phyloP scores from a whole-genome alignment of 1,140 invertebrate species.

The Listronotus oregonensis region DNA sequence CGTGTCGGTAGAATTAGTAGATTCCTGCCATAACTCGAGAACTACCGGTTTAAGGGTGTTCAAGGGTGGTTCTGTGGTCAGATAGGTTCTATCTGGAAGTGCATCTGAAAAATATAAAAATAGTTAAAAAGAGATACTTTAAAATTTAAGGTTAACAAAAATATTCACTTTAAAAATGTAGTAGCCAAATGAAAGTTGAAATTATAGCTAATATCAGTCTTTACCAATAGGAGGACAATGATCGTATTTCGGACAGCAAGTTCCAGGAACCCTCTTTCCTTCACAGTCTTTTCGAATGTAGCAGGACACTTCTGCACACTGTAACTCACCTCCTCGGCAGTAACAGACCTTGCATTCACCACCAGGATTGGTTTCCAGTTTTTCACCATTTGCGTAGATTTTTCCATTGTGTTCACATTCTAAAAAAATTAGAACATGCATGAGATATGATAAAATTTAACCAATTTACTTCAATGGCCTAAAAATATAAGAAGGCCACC shows the following conservation, averaged over 20 bases:
- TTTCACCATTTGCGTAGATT: conserved; percentile 75
- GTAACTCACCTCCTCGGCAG: conserved; percentile 77
- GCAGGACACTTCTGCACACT: conserved; percentile 75
- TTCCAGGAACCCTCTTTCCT: conserved; percentile 67
- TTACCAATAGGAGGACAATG: conserved; percentile 72
- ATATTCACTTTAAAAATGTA: no score
- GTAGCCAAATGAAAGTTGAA: no score
- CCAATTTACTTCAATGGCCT: no score
- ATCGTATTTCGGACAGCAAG: conserved; percentile 79
- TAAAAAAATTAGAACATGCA: conserved; percentile 53
- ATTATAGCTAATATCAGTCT: no score
- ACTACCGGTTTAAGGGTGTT: conserved; percentile 9
- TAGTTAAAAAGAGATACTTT: background rate
- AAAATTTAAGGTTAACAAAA: conserved; percentile 1
- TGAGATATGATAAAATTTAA: no score
- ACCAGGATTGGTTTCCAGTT: conserved; percentile 66
- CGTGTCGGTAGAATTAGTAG: conserved; percentile 2
- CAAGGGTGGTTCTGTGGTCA: conserved; percentile 20
- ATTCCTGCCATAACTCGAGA: conserved; percentile 14
- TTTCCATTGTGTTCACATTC: conserved; percentile 77
- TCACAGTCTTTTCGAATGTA: conserved; percentile 75
- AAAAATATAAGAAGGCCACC: no score
- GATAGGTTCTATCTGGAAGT: conserved; percentile 12
- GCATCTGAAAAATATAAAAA: conserved; percentile 26
- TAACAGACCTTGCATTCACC: conserved; percentile 79